Conservation (phyloP, 2,113 vertebrate species). For the Lasiurus borealis region DNA sequence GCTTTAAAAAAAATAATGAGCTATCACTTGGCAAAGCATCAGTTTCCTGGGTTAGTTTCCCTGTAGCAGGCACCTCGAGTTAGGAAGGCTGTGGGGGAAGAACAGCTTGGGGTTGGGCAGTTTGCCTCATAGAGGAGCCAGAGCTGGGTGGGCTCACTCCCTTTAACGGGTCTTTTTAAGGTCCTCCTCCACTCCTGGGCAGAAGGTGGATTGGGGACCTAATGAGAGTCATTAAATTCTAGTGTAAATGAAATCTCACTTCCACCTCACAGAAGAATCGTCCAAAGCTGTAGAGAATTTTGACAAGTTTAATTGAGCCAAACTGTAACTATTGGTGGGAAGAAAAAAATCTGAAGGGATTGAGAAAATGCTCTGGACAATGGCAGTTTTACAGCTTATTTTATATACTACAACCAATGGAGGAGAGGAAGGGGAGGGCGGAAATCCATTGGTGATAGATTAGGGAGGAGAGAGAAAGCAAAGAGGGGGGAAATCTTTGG, state of each 20-base stretch:
- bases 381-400: background rate
- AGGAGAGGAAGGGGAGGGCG: background rate
- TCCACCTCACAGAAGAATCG: background rate
- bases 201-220: background rate
- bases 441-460: background rate
- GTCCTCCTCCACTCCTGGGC: background rate
- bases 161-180: background rate
- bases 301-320: background rate
- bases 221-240: background rate
- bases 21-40: background rate
- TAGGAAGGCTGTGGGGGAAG: background rate
- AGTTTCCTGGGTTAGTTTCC: background rate
- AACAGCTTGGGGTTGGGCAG: background rate
- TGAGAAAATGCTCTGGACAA: background rate
- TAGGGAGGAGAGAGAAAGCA: background rate
- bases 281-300: background rate
- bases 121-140: background rate
- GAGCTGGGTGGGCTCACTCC: background rate
- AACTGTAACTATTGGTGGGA: background rate
- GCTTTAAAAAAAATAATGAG: background rate
- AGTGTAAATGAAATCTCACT: constrained; percentile 5
- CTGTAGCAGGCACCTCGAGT: background rate
- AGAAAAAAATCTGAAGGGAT: background rate
- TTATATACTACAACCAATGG: background rate
- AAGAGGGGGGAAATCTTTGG: background rate